These are phyloP conservation scores for Coranthus polyacanthus DNA, from an alignment of 2,797 vertebrate species.

Conservation along the genomic window DNA sequence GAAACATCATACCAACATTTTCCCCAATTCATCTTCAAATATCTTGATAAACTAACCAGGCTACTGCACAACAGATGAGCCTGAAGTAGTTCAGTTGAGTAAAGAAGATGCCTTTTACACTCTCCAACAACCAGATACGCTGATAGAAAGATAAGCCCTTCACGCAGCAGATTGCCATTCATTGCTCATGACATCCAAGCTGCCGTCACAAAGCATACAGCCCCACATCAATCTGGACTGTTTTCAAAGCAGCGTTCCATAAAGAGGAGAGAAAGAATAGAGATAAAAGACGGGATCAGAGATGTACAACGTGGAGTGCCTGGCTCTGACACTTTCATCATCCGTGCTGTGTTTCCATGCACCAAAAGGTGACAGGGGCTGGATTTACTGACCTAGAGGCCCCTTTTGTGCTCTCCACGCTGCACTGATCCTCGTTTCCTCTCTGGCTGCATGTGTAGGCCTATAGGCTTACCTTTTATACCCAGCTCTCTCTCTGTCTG, in stretches of 20 bases:
- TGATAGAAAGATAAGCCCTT: slow-evolving; percentile 58
- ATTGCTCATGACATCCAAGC: slow-evolving; percentile 49
- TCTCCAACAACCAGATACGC: slow-evolving; percentile 49
- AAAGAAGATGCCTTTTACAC: slow-evolving; percentile 35
- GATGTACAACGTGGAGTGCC: slow-evolving; percentile 38
- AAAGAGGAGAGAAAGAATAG: slow-evolving; percentile 38
- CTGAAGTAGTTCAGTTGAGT: slow-evolving; percentile 25
- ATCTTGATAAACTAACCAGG: slow-evolving; percentile 38
- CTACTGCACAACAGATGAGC: slow-evolving; percentile 48
- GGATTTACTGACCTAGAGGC: slow-evolving; percentile 70
- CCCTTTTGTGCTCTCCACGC: slow-evolving; percentile 66
- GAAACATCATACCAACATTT: neutral
- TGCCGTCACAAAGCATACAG: slow-evolving; percentile 52
- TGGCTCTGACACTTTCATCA: slow-evolving; percentile 57
- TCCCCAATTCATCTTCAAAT: slow-evolving; percentile 1
- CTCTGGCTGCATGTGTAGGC: slow-evolving; percentile 67
- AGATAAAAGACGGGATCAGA: slow-evolving; percentile 56
- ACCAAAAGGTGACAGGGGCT: slow-evolving; percentile 55
- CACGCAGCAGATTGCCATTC: slow-evolving; percentile 45
- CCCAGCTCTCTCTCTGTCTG: slow-evolving; percentile 52
- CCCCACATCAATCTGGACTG: slow-evolving; percentile 67
- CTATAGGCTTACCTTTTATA: slow-evolving; percentile 79
- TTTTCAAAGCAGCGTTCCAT: slow-evolving; percentile 72
- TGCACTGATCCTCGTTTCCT: slow-evolving; percentile 76
- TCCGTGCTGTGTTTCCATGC: slow-evolving; percentile 44